Conservation (phyloP, 1,140 invertebrate species). For the Plutomurus gul region DNA sequence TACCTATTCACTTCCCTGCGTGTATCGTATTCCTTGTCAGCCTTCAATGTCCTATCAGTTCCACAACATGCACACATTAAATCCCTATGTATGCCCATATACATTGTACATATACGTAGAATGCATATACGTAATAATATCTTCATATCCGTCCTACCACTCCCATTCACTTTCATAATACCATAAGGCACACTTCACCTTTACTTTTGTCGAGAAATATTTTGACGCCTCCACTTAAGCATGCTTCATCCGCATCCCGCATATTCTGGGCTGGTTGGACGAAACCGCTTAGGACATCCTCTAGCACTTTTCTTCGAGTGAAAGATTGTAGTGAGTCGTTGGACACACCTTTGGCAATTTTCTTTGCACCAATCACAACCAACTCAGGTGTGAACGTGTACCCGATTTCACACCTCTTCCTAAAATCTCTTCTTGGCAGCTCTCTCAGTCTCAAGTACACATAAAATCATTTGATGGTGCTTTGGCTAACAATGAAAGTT, state of each 20-base stretch:
- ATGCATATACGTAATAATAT: too few relatives aligned
- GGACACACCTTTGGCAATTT: conserved; percentile 13
- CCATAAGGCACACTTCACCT: neutral
- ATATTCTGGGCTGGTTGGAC: neutral
- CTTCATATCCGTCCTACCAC: too few relatives aligned
- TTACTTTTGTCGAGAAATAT: neutral
- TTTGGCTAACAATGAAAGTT: neutral
- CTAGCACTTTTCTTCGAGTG: neutral
- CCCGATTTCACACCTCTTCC: conserved; percentile 19
- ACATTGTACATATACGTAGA: too few relatives aligned
- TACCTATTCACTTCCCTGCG: too few relatives aligned
- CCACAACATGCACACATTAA: too few relatives aligned
- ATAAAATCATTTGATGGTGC: neutral
- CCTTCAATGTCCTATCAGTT: too few relatives aligned
- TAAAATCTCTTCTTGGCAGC: neutral
- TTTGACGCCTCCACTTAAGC: neutral
- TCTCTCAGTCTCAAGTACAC: neutral
- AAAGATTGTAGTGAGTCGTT: neutral
- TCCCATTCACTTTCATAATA: neutral
- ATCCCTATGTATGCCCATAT: too few relatives aligned
- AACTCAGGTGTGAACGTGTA: neutral
- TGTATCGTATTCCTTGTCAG: too few relatives aligned
- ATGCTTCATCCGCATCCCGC: conserved; percentile 2
- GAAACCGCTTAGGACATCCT: conserved; percentile 9
- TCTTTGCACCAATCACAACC: neutral